phyloP scores from a whole-genome alignment of 2,113 vertebrate genomes.

The Gopherus evgoodei region DNA sequence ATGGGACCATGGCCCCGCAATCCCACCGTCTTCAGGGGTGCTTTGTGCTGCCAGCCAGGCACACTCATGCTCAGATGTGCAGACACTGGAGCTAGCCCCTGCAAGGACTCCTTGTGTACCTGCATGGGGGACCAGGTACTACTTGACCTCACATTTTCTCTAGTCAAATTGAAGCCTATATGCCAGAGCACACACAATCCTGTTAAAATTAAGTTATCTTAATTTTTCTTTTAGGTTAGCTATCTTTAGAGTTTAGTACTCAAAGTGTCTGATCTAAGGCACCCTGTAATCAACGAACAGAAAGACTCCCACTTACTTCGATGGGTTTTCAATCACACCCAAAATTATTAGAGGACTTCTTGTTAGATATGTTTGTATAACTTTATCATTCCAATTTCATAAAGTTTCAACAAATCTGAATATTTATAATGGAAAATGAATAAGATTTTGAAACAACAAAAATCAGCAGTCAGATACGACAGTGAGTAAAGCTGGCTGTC shows the following conservation, averaged over 20 bases:
- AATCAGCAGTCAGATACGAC: background rate
- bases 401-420: background rate
- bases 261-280: background rate
- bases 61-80: rapidly evolving
- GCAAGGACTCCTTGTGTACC: background rate
- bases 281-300: background rate
- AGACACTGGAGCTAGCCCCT: background rate
- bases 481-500: background rate
- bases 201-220: background rate
- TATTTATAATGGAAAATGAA: background rate
- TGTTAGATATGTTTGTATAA: background rate
- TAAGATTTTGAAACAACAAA: background rate
- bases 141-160: background rate
- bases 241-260: background rate
- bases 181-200: background rate
- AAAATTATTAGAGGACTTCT: background rate
- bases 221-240: background rate
- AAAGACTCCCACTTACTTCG: background rate
- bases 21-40: background rate
- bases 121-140: background rate
- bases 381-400: background rate
- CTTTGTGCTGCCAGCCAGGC: background rate
- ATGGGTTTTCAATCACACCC: background rate
- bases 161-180: background rate
- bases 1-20: background rate